A percentile compares a stretch with the other conserved stretches of the same genome.
Conservation (phyloP, 2,888 invertebrate species). For the Gortyna flavago region DNA sequence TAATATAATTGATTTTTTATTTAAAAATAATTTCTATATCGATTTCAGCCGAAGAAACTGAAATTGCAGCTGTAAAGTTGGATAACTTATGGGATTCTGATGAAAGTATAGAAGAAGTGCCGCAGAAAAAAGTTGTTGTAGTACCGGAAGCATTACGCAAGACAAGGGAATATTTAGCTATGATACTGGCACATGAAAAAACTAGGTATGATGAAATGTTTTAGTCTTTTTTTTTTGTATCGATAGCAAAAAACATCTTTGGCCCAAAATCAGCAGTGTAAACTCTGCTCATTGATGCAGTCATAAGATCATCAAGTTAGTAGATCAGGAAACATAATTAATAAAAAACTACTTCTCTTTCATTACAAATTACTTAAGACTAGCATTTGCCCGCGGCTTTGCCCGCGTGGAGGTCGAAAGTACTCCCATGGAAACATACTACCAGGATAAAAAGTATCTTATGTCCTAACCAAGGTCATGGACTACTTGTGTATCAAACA, state of each 20-base stretch:
- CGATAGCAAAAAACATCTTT: no score
- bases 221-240: background rate
- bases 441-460: background rate
- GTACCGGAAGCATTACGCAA: slow-evolving; percentile 73
- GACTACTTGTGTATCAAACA: background rate
- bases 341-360: no score
- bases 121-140: slow-evolving; percentile 47
- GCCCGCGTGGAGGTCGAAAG: no score
- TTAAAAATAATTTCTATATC: background rate
- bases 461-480: background rate
- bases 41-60: slow-evolving; percentile 17
- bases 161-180: slow-evolving; percentile 66
- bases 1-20: background rate
- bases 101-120: slow-evolving; percentile 34
- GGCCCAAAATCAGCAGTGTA: no score
- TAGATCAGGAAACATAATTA: background rate
- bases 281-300: no score
- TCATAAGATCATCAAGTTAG: background rate
- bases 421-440: background rate
- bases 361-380: no score
- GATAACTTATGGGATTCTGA: slow-evolving; percentile 73
- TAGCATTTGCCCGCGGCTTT: background rate
- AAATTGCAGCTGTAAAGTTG: slow-evolving; percentile 14
- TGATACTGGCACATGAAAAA: slow-evolving; percentile 82
- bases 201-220: slow-evolving; percentile 71